Evolutionary conservation across 53 echinoderm and acorn worm species (phyloP), one percentile per base, ranked within the genome.

Genomic region (Crossaster papposus): DNA sequence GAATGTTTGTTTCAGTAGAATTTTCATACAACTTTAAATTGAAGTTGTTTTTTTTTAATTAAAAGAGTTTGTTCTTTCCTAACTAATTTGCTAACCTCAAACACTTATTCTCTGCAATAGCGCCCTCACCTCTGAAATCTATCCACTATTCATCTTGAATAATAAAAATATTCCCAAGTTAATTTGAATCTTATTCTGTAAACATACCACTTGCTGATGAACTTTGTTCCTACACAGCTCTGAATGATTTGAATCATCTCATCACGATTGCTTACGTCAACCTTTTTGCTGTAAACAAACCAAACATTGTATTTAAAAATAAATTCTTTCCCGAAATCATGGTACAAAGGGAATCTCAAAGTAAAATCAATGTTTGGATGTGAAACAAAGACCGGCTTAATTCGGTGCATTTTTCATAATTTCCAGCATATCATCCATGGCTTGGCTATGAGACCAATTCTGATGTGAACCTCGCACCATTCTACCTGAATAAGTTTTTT

Each of bases 221-320:
- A 99, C 81, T 99, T 99, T 52, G 99, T 99, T 65, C 99, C 99
- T 1, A 99, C 94, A 81, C 94, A 94, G 88, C 99, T 99, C 81
- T 92, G 92, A 38, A 99, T 94, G 54, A 99, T 99, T 72, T 96
- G 92, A 81, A 94, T 93, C 96, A 99, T 96, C 79, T 96, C 93
- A 33, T 91, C 91, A 78, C 83, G 80, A 83, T 96, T 93, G 26
- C 35, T 91, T 11, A 99, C 90, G 80, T 99, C 96, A 20, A 99
- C 94, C 55, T 91, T 71, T 90, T 93, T 90, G 79, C 95, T 95
- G 88, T 37, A 23, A 71, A n/a, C n/a, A n/a, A n/a, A n/a, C n/a
- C n/a, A n/a, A n/a, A n/a, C n/a, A n/a, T n/a, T n/a, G n/a, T n/a
- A n/a, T n/a, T n/a, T n/a, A n/a, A n/a, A n/a, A n/a, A n/a, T n/a